Evolutionary conservation across 1,140 invertebrate species (phyloP), one percentile per base, ranked within the genome.

Genomic region (Penaeus japonicus): DNA sequence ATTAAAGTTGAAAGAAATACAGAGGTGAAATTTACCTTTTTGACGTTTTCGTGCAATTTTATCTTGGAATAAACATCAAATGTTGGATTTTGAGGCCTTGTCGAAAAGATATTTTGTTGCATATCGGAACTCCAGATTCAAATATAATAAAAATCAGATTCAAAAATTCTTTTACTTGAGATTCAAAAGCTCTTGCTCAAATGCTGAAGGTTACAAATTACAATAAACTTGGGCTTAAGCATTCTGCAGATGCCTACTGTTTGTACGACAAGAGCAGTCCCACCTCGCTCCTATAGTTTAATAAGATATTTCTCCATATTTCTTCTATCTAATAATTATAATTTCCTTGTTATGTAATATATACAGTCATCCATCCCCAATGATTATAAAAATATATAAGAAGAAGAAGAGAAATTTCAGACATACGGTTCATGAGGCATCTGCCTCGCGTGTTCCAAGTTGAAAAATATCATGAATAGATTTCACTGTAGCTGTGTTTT

Each of bases 201-300:
- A 75, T 30, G 80, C 62, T 88, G 53, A 57, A 82, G 79, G 65
- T 82, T 73, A 75, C 80, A 88, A 83, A 88, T 82, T 82, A 78
- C 86, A 88, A 88, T 88, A 22, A 75, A 88, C 86, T 88, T 88
- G 86, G 86, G 86, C 86, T 88, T 73, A 82, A 77, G 80, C 86
- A 88, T 81, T 87, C 30, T 65, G 54, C 27, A 47, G 18, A 30
- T 81, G 57, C 24, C 80, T 32, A 73, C 39, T n/a, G 55, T 73
- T 39, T 70, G 27, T 73, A 57, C 59, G 53, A 88, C 65, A 65
- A 88, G 86, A 88, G 86, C 86, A 88, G 86, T 88, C 86, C 65
- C 86, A 83, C 86, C 39, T 88, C 80, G 86, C 79, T 88, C 80
- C 53, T 47, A 47, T 47, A 47, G 47, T 47, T 47, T 47, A 47